Percentiles rank a stretch among this genome's conserved stretches.
Conservation (phyloP, 2,797 vertebrate species). For the Benthosema pterotum region DNA sequence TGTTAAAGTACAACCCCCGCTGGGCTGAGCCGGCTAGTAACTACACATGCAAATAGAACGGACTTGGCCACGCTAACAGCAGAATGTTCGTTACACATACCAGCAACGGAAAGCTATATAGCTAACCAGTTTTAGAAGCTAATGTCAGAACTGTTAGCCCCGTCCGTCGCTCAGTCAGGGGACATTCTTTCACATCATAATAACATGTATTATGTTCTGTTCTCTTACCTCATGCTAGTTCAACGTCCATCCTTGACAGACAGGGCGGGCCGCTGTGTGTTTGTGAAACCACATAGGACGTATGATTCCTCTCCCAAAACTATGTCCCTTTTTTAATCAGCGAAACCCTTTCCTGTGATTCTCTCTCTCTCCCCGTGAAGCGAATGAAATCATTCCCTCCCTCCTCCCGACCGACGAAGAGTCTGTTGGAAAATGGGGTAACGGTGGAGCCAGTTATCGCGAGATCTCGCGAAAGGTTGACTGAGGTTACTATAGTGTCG, state of each 20-base stretch:
- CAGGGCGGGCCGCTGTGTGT: conserved; percentile 14
- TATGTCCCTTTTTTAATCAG: conserved; percentile 35
- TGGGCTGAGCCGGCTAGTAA: not conserved
- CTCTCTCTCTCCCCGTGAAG: conserved; percentile 61
- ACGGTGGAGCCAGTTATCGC: conserved; percentile 56
- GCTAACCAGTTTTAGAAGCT: conserved; percentile 58
- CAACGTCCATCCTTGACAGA: conserved; percentile 61
- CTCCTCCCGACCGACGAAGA: conserved; percentile 60
- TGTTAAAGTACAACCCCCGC: not conserved
- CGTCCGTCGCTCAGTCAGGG: conserved; percentile 30
- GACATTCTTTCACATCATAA: conserved; percentile 63
- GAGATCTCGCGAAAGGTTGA: conserved; percentile 17
- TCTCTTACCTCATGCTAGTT: conserved; percentile 81
- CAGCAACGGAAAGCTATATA: conserved; percentile 24
- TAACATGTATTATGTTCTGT: conserved; percentile 41
- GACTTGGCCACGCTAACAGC: not conserved
- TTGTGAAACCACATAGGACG: conserved; percentile 30
- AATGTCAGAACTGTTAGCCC: conserved; percentile 54
- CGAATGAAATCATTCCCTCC: conserved; percentile 39
- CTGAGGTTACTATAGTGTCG: not conserved
- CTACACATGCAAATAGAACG: not conserved
- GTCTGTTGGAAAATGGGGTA: conserved; percentile 80
- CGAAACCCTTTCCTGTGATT: conserved; percentile 57
- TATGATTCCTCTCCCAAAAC: conserved; percentile 7
- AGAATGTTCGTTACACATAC: not conserved